Evolutionary conservation across 2,797 vertebrate genomes (phyloP).

Genomic region (Arnoldichthys spilopterus): DNA sequence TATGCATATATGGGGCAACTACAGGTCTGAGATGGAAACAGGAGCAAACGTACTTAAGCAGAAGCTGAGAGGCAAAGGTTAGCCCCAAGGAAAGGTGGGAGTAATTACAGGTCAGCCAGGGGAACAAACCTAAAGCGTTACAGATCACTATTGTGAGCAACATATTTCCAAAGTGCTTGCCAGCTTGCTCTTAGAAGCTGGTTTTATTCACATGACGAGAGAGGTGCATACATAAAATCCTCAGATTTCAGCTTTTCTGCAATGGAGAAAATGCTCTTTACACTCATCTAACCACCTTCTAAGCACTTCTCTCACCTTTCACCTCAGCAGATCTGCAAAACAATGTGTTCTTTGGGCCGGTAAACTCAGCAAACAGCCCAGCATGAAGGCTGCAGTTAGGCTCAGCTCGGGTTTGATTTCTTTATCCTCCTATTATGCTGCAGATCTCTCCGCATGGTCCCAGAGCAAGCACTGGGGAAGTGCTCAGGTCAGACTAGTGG

Average conservation of each 20-base stretch:
- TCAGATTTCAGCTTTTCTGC: constrained; percentile 14
- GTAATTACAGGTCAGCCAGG: constrained; percentile 53
- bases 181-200: constrained; percentile 7
- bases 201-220: constrained; percentile 25
- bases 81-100: constrained; percentile 51
- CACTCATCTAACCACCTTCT: constrained; percentile 20
- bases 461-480: constrained; percentile 24
- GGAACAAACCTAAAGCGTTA: constrained; percentile 40
- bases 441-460: constrained; percentile 16
- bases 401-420: constrained; percentile 42
- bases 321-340: constrained; percentile 27
- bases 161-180: constrained; percentile 22
- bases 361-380: constrained; percentile 46
- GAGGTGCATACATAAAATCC: neutral
- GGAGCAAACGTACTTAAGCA: neutral
- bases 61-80: constrained; percentile 34
- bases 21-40: neutral
- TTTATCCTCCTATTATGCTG: constrained; percentile 41
- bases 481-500: neutral
- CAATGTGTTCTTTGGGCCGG: constrained; percentile 39
- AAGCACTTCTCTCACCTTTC: constrained; percentile 27
- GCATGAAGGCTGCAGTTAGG: constrained; percentile 41
- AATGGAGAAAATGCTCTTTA: constrained; percentile 33
- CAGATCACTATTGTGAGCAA: constrained; percentile 18
- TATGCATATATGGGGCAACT: neutral